These are phyloP conservation scores for Coecobrya sp. DNA, from an alignment of 2,888 invertebrate species.

Conservation along the genomic window DNA sequence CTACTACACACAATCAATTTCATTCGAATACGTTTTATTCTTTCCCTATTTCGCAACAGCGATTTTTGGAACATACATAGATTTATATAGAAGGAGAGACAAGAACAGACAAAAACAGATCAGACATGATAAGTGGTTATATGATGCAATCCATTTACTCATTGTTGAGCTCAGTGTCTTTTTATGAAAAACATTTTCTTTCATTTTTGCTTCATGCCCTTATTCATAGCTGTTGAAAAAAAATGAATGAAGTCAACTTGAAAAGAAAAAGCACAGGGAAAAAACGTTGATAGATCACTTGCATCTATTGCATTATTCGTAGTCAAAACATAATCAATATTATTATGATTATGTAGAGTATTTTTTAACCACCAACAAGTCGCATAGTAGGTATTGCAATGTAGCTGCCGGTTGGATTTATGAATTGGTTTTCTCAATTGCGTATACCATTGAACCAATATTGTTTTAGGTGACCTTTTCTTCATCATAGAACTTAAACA, in stretches of 20 bases:
- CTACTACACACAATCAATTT: conserved; percentile 57
- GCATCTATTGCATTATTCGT: neutral
- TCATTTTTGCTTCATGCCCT: neutral
- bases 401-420: too few relatives aligned
- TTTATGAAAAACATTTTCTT: conserved; percentile 56
- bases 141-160: conserved; percentile 77
- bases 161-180: conserved; percentile 63
- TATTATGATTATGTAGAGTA: too few relatives aligned
- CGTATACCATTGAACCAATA: too few relatives aligned
- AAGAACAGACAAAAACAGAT: conserved; percentile 71
- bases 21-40: conserved; percentile 36
- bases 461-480: too few relatives aligned
- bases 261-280: neutral
- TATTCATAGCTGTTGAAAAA: neutral
- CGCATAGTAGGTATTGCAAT: too few relatives aligned
- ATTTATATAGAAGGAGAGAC: conserved; percentile 23
- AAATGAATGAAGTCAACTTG: neutral
- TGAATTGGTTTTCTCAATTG: too few relatives aligned
- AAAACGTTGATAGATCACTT: neutral
- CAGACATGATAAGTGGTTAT: conserved; percentile 78
- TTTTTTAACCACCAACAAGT: neutral
- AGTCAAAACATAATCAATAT: neutral
- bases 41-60: conserved; percentile 30
- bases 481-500: too few relatives aligned
- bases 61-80: neutral